Evolutionary conservation across 2,888 invertebrate genomes (phyloP).

Genomic region (Coelopa pilipes): DNA sequence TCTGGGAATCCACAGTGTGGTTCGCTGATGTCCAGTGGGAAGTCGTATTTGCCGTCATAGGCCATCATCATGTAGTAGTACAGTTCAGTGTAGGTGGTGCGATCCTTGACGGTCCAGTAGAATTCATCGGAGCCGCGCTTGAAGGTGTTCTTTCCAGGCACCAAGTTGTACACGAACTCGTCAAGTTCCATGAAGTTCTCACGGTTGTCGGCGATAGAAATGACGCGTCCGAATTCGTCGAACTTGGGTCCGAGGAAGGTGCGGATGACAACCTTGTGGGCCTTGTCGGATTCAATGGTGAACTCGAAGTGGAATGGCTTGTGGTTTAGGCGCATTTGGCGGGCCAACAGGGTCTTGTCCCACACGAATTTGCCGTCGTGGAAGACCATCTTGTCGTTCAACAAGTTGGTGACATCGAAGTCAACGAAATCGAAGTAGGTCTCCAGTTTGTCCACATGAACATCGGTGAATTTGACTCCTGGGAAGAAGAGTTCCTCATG

Average conservation of each 20-base stretch:
- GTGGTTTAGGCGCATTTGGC: conserved; percentile 76
- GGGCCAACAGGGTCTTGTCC: conserved; percentile 65
- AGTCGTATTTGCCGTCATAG: conserved; percentile 63
- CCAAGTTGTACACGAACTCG: conserved; percentile 71
- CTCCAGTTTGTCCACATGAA: conserved; percentile 73
- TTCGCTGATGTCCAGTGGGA: conserved; percentile 65
- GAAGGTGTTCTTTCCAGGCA: conserved; percentile 65
- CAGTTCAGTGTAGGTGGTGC: conserved; percentile 62
- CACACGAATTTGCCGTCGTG: conserved; percentile 59
- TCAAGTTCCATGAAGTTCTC: conserved; percentile 75
- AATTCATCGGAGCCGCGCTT: conserved; percentile 49
- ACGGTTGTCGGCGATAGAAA: conserved; percentile 70
- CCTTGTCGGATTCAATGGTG: conserved; percentile 70
- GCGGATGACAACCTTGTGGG: conserved; percentile 71
- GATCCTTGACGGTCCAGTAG: conserved; percentile 70
- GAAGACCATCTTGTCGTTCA: conserved; percentile 49
- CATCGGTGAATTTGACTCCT: conserved; percentile 72
- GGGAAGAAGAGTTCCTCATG: conserved; percentile 71
- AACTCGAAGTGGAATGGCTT: conserved; percentile 73
- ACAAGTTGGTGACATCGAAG: conserved; percentile 68
- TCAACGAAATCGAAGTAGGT: conserved; percentile 76
- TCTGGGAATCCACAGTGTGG: conserved; percentile 71
- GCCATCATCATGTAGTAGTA: conserved; percentile 67
- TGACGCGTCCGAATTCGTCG: conserved; percentile 68
- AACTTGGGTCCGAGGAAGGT: conserved; percentile 77